Conservation (phyloP, 2,888 invertebrate species). For the Cosmorhoe ocellata region DNA sequence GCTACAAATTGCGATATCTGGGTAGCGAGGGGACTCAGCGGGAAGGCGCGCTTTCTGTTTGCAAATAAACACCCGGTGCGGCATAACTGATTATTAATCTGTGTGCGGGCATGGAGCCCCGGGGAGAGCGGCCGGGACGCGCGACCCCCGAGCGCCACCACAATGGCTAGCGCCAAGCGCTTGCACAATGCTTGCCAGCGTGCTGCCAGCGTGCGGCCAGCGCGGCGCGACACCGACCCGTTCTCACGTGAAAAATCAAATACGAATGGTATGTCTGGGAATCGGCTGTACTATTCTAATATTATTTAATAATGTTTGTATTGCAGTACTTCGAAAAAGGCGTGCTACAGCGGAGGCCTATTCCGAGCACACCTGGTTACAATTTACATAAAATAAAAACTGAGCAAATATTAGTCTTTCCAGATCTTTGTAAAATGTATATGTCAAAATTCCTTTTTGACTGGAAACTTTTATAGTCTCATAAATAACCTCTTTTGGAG, state of each 20-base stretch:
- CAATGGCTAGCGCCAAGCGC: constrained; percentile 43
- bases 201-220: constrained; percentile 43
- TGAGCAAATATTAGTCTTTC: too few species aligned
- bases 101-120: constrained; percentile 16
- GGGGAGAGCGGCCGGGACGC: constrained; percentile 8
- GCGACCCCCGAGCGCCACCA: constrained; percentile 22
- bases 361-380: too few species aligned
- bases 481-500: too few species aligned
- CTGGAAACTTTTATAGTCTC: too few species aligned
- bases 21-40: constrained; percentile 49
- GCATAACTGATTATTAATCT: constrained; percentile 30
- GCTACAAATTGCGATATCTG: constrained; percentile 69
- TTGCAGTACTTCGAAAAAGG: background rate
- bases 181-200: constrained; percentile 67
- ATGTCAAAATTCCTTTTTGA: too few species aligned
- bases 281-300: constrained; percentile 7
- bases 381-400: background rate
- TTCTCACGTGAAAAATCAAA: constrained; percentile 72
- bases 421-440: too few species aligned
- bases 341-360: background rate
- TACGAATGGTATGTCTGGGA: constrained; percentile 37
- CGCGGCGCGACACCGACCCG: constrained; percentile 46
- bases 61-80: constrained; percentile 79
- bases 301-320: background rate
- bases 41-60: constrained; percentile 71